Base-by-base conservation (phyloP, 2,113 vertebrate species). In the Vulpes vulpes region DNA sequence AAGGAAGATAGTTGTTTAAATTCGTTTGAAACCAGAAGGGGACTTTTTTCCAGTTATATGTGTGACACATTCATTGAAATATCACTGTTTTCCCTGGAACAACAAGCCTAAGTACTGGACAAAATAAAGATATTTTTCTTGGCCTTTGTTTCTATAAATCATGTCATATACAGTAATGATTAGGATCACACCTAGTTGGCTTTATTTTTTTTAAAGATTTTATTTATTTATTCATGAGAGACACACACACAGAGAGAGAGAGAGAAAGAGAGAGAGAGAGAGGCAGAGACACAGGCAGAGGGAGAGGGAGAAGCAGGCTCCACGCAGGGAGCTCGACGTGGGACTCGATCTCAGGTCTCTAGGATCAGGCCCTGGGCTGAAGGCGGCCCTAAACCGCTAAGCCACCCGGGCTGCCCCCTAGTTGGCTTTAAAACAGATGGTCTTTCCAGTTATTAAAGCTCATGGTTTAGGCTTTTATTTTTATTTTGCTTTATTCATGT, bases 1-100 rank as follows among this genome's bases (percentile, higher is more conserved):
- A 98, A 71, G 98, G 98, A 96, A 98, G 96, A 98, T 96, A 98
- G 96, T 98, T 98, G 97, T 97, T 98, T 98, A 98, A 97, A 98
- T 98, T 98, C 93, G 90, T 98, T 97, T 92, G 69, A 97, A 96
- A 84, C 74, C 49, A 96, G 97, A 98, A 97, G 96, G 97, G 97
- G 95, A 98, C 98, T 97, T 97, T 97, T 89, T 89, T 43, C 43
- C 43, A 91, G 96, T 98, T 97, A 38, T 91, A 60, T 96, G 84
- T 98, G 96, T 98, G 97, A 98, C 95, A 96, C 94, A 74, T 96
- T 93, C 96, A 30, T 93, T 95, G 93, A 97, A 91, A 97, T 90
- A 98, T 96, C 96, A 96, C 96, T 97, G 98, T 95, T 98, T 98
- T 97, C 97, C 97, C 96, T 98, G 98, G 96, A 94, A 90, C 49